A percentile compares a stretch with the other conserved stretches of the same genome.
phyloP scores from a whole-genome alignment of 2,888 invertebrate species.

The Lysandra coridon region DNA sequence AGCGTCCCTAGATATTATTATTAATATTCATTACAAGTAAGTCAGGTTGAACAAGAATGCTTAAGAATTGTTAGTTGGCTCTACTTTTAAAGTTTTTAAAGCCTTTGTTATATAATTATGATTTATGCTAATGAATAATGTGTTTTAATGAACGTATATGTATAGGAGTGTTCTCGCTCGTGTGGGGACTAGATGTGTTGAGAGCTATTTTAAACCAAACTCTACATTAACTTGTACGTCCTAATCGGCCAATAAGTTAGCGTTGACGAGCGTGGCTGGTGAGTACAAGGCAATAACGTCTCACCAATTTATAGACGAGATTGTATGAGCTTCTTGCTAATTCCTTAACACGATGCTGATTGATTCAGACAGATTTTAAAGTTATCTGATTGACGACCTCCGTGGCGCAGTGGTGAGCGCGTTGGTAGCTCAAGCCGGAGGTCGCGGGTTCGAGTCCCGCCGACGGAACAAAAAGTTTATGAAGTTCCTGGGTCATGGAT shows the following conservation, averaged over 20 bases:
- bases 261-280: not conserved
- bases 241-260: slow-evolving; percentile 23
- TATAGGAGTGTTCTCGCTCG: not conserved
- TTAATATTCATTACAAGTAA: not conserved
- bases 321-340: slow-evolving; percentile 6
- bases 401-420: too few species aligned
- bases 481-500: too few species aligned
- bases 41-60: not conserved
- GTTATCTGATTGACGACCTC: too few species aligned
- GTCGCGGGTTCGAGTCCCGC: too few species aligned
- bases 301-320: slow-evolving; percentile 18
- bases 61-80: not conserved
- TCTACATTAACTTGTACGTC: slow-evolving; percentile 17
- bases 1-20: too few species aligned
- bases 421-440: too few species aligned
- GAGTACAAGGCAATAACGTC: not conserved
- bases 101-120: not conserved
- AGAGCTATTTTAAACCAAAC: not conserved
- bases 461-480: too few species aligned
- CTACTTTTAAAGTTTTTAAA: not conserved
- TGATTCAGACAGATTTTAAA: not conserved
- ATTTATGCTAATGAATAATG: not conserved
- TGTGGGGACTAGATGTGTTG: not conserved
- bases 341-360: not conserved
- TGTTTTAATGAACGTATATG: not conserved